Conservation (phyloP, 1,140 invertebrate genomes). For the Oscheius sp. region DNA sequence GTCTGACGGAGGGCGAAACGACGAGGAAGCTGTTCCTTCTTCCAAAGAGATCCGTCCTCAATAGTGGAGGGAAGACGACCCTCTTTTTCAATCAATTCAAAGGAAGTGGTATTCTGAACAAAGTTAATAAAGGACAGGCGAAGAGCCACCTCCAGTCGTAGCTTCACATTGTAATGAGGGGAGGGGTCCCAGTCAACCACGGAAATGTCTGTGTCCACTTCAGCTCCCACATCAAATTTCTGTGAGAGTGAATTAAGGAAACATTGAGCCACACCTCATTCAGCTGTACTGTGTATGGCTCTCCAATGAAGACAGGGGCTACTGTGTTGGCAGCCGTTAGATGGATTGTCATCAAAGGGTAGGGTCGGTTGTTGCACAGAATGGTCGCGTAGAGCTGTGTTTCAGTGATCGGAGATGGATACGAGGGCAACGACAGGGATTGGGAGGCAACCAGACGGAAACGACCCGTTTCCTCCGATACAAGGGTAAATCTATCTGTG, state of each 20-base stretch:
- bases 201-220: conserved; percentile 43
- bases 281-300: conserved; percentile 51
- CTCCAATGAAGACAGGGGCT: conserved; percentile 43
- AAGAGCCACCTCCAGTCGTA: conserved; percentile 35
- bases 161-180: conserved; percentile 41
- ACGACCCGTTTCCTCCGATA: conserved; percentile 45
- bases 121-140: background rate
- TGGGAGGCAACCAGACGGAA: conserved; percentile 46
- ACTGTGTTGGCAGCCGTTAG: conserved; percentile 41
- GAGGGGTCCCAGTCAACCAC: conserved; percentile 51
- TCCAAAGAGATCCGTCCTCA: background rate
- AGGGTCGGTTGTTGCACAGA: conserved; percentile 49
- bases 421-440: conserved; percentile 47
- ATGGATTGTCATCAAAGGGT: conserved; percentile 56
- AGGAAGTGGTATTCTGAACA: background rate
- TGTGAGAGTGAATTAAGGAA: background rate
- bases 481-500: conserved; percentile 40
- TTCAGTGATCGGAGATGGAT: conserved; percentile 55
- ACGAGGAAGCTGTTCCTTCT: background rate
- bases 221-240: conserved; percentile 33
- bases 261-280: conserved; percentile 36
- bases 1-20: background rate
- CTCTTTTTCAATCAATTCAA: background rate
- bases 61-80: background rate
- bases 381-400: conserved; percentile 57